Conservation (phyloP, 1,140 invertebrate species). For the Pseudomyrmex concolor region DNA sequence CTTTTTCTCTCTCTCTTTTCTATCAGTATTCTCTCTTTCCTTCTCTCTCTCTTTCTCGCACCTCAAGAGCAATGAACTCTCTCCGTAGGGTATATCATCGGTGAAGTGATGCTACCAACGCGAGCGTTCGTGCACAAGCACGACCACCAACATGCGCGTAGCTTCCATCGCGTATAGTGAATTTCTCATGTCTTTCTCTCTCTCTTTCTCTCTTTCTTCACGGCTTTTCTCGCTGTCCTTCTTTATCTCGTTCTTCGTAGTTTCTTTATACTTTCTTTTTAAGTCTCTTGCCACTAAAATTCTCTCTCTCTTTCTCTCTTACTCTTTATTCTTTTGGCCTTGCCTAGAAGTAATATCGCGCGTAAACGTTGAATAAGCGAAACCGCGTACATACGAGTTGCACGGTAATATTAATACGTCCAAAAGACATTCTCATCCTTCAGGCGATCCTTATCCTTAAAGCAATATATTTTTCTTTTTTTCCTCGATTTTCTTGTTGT, state of each 20-base stretch:
- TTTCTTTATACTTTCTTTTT: not conserved
- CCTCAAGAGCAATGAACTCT: slow-evolving; percentile 84
- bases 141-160: slow-evolving; percentile 38
- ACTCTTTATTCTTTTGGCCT: not conserved
- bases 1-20: slow-evolving; percentile 20
- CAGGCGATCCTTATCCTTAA: not conserved
- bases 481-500: not conserved
- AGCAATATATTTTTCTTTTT: not conserved
- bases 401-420: slow-evolving; percentile 18
- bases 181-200: slow-evolving; percentile 22
- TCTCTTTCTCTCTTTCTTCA: not conserved
- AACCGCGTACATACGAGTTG: slow-evolving; percentile 10
- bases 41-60: slow-evolving; percentile 71
- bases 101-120: slow-evolving; percentile 81
- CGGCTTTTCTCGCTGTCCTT: not conserved
- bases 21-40: slow-evolving; percentile 23
- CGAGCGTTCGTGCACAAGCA: slow-evolving; percentile 56
- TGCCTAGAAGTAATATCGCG: not conserved
- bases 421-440: not conserved
- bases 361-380: slow-evolving; percentile 55
- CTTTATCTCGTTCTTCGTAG: not conserved
- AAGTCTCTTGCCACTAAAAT: not conserved
- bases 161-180: slow-evolving; percentile 42
- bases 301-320: not conserved
- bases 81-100: slow-evolving; percentile 82